phyloP scores from a whole-genome alignment of 2,113 vertebrate species.

The Ifrita kowaldi region DNA sequence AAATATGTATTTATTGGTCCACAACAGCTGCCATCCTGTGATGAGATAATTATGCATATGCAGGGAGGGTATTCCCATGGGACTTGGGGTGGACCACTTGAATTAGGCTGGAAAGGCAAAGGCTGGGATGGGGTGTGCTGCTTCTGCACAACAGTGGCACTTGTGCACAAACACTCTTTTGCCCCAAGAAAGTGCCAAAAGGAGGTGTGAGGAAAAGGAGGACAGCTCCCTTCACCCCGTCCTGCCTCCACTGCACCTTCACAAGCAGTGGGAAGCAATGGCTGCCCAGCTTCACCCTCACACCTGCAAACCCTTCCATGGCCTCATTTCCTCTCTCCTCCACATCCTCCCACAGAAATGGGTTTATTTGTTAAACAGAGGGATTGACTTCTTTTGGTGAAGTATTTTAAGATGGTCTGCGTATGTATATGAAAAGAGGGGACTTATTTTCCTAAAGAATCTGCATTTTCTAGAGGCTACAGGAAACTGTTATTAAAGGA shows the following conservation, averaged over 20 bases:
- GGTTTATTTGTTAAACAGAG: constrained; percentile 29
- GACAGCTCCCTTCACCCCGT: background rate
- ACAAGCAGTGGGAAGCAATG: background rate
- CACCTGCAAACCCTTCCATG: constrained; percentile 8
- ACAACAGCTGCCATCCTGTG: background rate
- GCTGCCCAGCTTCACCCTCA: background rate
- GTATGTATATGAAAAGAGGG: background rate
- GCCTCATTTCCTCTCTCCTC: constrained; percentile 51
- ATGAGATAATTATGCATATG: background rate
- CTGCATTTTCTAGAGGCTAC: background rate
- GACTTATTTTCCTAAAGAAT: background rate
- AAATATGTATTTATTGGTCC: background rate
- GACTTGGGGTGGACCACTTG: background rate
- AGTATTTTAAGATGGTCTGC: background rate
- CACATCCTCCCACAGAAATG: background rate
- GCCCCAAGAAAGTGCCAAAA: background rate
- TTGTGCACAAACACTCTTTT: background rate
- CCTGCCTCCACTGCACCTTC: background rate
- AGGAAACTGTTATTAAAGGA: background rate
- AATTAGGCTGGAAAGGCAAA: background rate
- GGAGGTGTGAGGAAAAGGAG: background rate
- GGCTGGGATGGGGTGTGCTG: background rate
- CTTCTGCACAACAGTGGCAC: background rate
- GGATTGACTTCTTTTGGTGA: background rate
- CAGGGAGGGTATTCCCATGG: background rate